A percentile compares a stretch with the other conserved stretches of the same genome.
phyloP scores from a whole-genome alignment of 1,140 invertebrate genomes.

The Diabrotica undecimpunctata region DNA sequence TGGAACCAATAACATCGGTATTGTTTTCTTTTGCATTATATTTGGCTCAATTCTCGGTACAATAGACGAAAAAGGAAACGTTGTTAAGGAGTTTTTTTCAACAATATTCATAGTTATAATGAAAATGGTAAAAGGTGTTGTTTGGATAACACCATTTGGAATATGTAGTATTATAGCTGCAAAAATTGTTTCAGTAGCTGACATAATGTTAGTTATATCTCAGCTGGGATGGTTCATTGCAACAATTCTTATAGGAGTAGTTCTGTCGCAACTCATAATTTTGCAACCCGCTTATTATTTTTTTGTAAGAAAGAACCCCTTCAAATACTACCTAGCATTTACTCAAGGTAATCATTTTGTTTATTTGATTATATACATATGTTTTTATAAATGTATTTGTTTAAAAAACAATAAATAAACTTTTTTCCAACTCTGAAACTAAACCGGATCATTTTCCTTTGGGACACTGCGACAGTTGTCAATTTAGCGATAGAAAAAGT shows the following conservation, averaged over 20 bases:
- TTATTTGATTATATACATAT: too few relatives aligned
- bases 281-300: slow-evolving; percentile 80
- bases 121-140: slow-evolving; percentile 85
- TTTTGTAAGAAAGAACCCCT: slow-evolving; percentile 82
- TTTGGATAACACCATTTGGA: slow-evolving; percentile 89
- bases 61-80: slow-evolving; percentile 68
- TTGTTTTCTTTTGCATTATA: slow-evolving; percentile 83
- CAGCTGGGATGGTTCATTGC: slow-evolving; percentile 85
- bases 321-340: slow-evolving; percentile 79
- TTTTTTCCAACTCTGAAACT: too few relatives aligned
- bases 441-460: too few relatives aligned
- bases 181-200: slow-evolving; percentile 79
- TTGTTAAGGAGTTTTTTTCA: slow-evolving; percentile 80
- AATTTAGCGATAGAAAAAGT: too few relatives aligned
- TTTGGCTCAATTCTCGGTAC: slow-evolving; percentile 83
- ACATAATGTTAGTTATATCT: slow-evolving; percentile 75
- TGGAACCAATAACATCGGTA: slow-evolving; percentile 83
- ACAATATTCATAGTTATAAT: slow-evolving; percentile 84
- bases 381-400: too few relatives aligned
- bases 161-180: slow-evolving; percentile 88
- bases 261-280: slow-evolving; percentile 83
- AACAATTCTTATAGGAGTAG: slow-evolving; percentile 79
- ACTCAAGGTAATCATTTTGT: slow-evolving; percentile 11
- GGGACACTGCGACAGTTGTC: too few relatives aligned
- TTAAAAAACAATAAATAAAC: too few relatives aligned